Percentiles rank a stretch among this genome's conserved stretches.
These are phyloP conservation scores for Drosophila gaucha DNA, from an alignment of 2,888 invertebrate species.

Conservation along the genomic window DNA sequence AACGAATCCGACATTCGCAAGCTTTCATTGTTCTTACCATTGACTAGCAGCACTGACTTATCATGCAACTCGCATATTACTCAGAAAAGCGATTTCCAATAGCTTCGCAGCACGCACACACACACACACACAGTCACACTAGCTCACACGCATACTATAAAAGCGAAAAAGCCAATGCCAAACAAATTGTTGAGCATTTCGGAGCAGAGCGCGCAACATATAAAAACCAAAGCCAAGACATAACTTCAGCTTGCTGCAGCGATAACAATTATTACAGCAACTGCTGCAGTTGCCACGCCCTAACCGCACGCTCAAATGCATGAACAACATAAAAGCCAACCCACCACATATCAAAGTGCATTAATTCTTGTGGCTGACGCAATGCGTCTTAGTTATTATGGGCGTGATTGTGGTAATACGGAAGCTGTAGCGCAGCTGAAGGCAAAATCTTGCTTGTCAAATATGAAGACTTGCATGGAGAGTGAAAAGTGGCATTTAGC, in stretches of 20 bases:
- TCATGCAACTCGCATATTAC: conserved; percentile 5
- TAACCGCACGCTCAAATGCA: conserved; percentile 49
- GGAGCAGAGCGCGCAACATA: conserved; percentile 7
- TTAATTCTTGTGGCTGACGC: conserved; percentile 59
- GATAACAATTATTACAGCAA: conserved; percentile 39
- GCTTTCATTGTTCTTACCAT: background rate
- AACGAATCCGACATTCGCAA: background rate
- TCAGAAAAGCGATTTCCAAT: conserved; percentile 22
- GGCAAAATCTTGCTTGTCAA: background rate
- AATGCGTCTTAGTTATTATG: conserved; percentile 60
- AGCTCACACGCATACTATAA: background rate
- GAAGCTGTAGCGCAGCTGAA: background rate
- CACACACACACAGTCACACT: conserved; percentile 1
- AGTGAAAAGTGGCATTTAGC: conserved; percentile 16
- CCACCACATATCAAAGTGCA: conserved; percentile 29
- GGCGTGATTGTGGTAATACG: background rate
- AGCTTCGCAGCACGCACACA: conserved; percentile 1
- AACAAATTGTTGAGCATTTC: conserved; percentile 32
- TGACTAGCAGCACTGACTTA: conserved; percentile 1
- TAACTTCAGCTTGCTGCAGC: conserved; percentile 29
- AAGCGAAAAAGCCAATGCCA: conserved; percentile 12
- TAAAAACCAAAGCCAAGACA: conserved; percentile 31
- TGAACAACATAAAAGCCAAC: conserved; percentile 5
- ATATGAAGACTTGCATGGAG: conserved; percentile 2
- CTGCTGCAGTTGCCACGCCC: conserved; percentile 22